Percentiles rank a stretch among this genome's conserved stretches.
Evolutionary conservation across 1,140 invertebrate genomes (phyloP).

Genomic region (Magallana gigas): DNA sequence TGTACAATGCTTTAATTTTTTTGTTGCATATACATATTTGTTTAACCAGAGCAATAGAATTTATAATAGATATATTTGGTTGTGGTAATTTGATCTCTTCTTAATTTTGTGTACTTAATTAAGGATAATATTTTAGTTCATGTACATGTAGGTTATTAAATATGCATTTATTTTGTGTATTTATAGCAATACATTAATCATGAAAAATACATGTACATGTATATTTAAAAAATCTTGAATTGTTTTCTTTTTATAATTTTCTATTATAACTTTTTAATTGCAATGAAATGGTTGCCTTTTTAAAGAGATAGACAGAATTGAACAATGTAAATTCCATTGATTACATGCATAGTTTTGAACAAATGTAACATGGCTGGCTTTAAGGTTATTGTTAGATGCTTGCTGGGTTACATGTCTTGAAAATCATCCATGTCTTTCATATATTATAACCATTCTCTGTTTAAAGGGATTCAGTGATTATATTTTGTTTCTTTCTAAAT

Average conservation of each 20-base stretch:
- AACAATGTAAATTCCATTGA: too few relatives aligned
- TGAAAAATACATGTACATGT: too few relatives aligned
- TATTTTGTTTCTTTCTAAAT: too few relatives aligned
- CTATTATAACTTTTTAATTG: not conserved
- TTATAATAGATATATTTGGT: not conserved
- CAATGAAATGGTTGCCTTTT: not conserved
- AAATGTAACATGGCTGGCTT: too few relatives aligned
- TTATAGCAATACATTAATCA: not conserved
- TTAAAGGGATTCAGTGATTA: too few relatives aligned
- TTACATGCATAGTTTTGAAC: too few relatives aligned
- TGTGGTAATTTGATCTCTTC: not conserved
- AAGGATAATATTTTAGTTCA: not conserved
- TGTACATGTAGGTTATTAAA: not conserved
- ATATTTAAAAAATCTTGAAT: not conserved
- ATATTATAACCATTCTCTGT: too few relatives aligned
- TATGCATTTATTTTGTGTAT: not conserved
- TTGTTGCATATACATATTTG: not conserved
- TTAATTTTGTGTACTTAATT: not conserved
- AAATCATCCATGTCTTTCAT: too few relatives aligned
- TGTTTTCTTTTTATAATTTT: not conserved
- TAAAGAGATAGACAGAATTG: not conserved
- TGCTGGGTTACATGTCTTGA: too few relatives aligned
- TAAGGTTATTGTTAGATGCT: too few relatives aligned
- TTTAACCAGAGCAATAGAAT: conserved; percentile 18
- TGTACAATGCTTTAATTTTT: not conserved